Base-by-base conservation (phyloP, 2,113 vertebrate genomes). In the Phalacrocorax brasilianus region DNA sequence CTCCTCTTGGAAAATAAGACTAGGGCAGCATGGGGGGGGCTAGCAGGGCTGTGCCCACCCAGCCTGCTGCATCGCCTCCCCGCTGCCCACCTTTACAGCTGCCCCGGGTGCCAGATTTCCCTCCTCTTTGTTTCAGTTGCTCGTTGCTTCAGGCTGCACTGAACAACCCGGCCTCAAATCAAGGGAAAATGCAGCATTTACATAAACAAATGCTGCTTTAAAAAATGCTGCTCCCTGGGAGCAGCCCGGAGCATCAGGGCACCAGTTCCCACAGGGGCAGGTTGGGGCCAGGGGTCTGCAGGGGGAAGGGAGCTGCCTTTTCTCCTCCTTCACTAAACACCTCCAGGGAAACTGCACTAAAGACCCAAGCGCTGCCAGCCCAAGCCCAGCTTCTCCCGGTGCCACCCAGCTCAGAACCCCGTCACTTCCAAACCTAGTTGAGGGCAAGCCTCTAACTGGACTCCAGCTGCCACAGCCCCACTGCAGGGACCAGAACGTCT, bases 51-150 rank as follows among this genome's bases (percentile, higher is more conserved):
- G 7, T 72, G 47, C 80, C 67, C 86, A 68, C 71, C 55, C 56
- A 70, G n/a, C 16, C 50, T 18, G 16, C 61, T 6, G 11, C 55
- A 12, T 9, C 13, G 2, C 17, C 28, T 8, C 18, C 40, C 35
- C 0, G 0, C 62, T 56, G 62, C 58, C 68, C 89, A 15, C 23
- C 5, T 1, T 66, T 1, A 6, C 0, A 2, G 17, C 7, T 6
- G 3, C 33, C 32, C 72, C 0, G 0, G 52, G 23, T 22, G 24
- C 55, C 81, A 76, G 18, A 50, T 32, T 44, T 44, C 63, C 47
- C 63, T 66, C 53, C 44, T 55, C 4, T 7, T 35, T 18, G 27
- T 59, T 56, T 30, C 53, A 33, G 47, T 3, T 12, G 21, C 77
- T 89, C 1, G 0, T 35, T n/a, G 52, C 79, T 30, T n/a, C 5